These are phyloP conservation scores for Geococcyx californianus DNA, from an alignment of 2,113 vertebrate genomes.

Conservation along the genomic window DNA sequence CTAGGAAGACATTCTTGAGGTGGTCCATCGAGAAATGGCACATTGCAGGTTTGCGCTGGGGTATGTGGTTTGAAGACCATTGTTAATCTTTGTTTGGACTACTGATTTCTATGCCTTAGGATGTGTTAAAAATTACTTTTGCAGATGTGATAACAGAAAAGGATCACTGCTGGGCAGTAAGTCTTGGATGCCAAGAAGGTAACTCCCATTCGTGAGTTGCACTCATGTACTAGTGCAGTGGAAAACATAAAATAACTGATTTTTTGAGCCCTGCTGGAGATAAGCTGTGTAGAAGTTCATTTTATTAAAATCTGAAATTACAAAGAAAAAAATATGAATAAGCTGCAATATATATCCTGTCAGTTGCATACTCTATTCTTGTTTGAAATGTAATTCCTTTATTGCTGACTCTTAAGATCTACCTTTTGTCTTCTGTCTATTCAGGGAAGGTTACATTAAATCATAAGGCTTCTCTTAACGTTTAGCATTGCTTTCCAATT, in stretches of 20 bases:
- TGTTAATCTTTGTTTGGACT: background rate
- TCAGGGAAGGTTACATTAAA: background rate
- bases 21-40: background rate
- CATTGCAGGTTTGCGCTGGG: background rate
- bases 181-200: background rate
- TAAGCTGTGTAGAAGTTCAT: background rate
- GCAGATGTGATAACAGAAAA: background rate
- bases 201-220: background rate
- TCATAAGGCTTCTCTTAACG: background rate
- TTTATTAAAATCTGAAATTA: background rate
- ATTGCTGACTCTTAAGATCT: background rate
- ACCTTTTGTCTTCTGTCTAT: background rate
- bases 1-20: background rate
- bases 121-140: background rate
- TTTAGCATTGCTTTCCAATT: background rate
- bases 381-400: background rate
- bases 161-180: background rate
- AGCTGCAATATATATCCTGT: background rate
- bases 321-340: background rate
- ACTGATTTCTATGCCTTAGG: background rate
- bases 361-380: background rate
- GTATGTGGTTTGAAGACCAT: background rate
- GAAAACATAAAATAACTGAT: background rate
- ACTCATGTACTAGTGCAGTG: background rate
- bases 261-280: background rate